Evolutionary conservation across 2,797 vertebrate species (phyloP), one percentile per base, ranked within the genome.

Genomic region (Myotis daubentonii): DNA sequence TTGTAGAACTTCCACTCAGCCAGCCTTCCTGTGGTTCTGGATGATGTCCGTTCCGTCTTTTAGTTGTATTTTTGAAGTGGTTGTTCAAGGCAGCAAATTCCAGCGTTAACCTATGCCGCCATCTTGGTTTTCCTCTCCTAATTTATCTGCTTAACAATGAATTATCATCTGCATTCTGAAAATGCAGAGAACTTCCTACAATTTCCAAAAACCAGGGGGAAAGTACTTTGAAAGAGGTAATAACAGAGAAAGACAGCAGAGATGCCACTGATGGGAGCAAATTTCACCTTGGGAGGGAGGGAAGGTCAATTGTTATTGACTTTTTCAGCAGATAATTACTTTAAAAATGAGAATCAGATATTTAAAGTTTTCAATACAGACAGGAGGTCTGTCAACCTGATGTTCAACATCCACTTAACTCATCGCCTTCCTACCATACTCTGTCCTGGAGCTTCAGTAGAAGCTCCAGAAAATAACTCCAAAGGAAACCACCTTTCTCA

Each of bases 111-210:
- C 36, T 36, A 36, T 36, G 36, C 36, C 36, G 36, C 36, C 36
- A 36, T 36, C 36, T 36, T 36, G 36, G 36, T 36, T 36, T 36
- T 36, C 36, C 36, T 36, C 36, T 36, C 36, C 38, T 82, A 38
- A 91, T 60, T 72, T 60, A 93, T 51, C 25, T 79, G 70, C 79
- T 87, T 62, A 96, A 93, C 41, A 66, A 65, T 38, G 5, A 33
- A 74, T 55, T 60, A 76, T 47, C 30, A 49, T 65, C 47, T 66
- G 6, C 16, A 78, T 68, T 53, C 74, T 68, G 23, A 33, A 70
- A 44, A 87, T 55, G 16, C 33, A 87, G 66, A 84, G 74, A 70
- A 75, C 11, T 49, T 57, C 6, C 6, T 66, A 87, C 2, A 79
- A 83, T 49, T 93, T 30, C 41, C 66, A 89, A 71, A 38, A 15